These are phyloP conservation scores for Pseudocheirus occidentalis DNA, from an alignment of 2,797 vertebrate species.

Conservation along the genomic window DNA sequence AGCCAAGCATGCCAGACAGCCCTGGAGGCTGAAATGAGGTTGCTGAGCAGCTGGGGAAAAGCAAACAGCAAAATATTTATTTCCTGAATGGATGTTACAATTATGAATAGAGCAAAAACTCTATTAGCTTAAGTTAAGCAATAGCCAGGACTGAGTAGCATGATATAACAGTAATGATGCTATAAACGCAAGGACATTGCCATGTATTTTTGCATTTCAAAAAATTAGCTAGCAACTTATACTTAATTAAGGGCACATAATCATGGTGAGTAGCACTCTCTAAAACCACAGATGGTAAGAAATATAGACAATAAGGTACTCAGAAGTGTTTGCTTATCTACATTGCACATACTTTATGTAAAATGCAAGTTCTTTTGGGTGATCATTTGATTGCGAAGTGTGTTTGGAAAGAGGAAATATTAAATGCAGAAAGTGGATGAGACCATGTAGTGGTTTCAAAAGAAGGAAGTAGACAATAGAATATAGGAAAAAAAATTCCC, in stretches of 20 bases:
- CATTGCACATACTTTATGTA: background rate
- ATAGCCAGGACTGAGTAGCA: conserved; percentile 30
- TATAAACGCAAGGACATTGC: conserved; percentile 49
- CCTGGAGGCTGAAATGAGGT: conserved; percentile 4
- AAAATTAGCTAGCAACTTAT: conserved; percentile 46
- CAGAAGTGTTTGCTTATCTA: background rate
- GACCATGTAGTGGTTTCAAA: background rate
- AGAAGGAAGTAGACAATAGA: background rate
- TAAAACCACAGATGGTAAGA: conserved; percentile 31
- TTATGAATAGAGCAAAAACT: background rate
- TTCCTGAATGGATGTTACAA: conserved; percentile 26
- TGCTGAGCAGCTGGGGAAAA: background rate
- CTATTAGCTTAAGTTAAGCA: conserved; percentile 52
- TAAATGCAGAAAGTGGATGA: conserved; percentile 1
- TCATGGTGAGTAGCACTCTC: conserved; percentile 36
- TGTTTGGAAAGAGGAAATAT: background rate
- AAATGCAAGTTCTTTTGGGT: conserved; percentile 3
- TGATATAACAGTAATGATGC: conserved; percentile 10
- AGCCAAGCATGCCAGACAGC: conserved; percentile 3
- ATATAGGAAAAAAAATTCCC: background rate
- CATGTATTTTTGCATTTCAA: conserved; percentile 55
- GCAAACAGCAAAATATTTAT: conserved; percentile 26
- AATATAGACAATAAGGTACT: background rate
- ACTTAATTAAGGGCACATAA: conserved; percentile 64
- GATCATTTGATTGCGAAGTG: background rate